Conservation (phyloP, 2,888 invertebrate species). For the Yponomeuta sedellus region DNA sequence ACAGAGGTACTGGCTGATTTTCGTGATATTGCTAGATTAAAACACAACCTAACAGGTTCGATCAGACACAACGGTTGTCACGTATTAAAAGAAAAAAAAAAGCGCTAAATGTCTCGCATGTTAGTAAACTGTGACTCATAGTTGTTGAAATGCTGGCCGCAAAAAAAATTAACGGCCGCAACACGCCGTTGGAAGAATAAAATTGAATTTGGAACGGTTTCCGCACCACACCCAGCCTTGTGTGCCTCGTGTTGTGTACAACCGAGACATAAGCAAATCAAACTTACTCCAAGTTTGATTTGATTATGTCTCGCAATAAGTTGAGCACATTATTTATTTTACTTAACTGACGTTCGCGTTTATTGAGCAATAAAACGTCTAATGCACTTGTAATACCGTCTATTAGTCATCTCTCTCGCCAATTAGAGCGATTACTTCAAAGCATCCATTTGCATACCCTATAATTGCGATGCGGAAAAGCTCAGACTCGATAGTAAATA, state of each 20-base stretch:
- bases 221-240: constrained; percentile 10
- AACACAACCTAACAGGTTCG: constrained; percentile 15
- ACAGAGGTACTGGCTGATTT: no score
- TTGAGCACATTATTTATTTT: constrained; percentile 1
- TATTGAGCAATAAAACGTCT: constrained; percentile 10
- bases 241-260: neutral
- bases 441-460: neutral
- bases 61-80: constrained; percentile 24
- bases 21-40: neutral
- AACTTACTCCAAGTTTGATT: neutral
- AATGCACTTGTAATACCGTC: constrained; percentile 9
- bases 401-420: constrained; percentile 12
- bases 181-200: constrained; percentile 38
- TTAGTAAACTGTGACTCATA: constrained; percentile 7
- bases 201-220: constrained; percentile 21
- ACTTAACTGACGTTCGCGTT: neutral
- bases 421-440: neutral
- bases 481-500: constrained; percentile 5
- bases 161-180: constrained; percentile 24
- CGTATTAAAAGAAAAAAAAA: neutral
- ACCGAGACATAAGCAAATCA: no score
- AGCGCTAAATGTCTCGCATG: neutral
- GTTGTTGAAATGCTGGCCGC: neutral
- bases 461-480: neutral
- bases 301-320: constrained; percentile 3